Conservation (phyloP, 2,888 invertebrate genomes). For the Adelognathus sp. region DNA sequence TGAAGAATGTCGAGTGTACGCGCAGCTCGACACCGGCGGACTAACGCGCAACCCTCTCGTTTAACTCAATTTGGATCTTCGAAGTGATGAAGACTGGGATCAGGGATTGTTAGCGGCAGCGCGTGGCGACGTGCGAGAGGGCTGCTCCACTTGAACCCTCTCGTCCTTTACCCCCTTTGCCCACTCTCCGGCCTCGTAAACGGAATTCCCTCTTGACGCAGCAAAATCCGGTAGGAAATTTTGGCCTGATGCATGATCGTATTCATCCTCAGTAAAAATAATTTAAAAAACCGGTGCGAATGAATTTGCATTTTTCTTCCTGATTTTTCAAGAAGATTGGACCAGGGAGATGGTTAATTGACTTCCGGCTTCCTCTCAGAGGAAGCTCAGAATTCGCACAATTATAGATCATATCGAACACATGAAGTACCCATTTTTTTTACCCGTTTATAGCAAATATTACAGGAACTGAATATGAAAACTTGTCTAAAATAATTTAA, state of each 20-base stretch:
- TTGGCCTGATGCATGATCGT: constrained; percentile 6
- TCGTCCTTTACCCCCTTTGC: background rate
- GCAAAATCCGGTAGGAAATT: constrained; percentile 22
- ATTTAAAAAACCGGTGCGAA: background rate
- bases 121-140: constrained; percentile 7
- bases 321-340: too few species aligned
- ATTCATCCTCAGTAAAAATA: constrained; percentile 12
- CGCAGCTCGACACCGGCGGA: background rate
- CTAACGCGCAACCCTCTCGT: constrained; percentile 31
- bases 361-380: too few species aligned
- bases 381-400: too few species aligned
- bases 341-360: too few species aligned
- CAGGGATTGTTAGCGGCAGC: constrained; percentile 10
- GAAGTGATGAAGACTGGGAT: constrained; percentile 7
- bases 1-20: constrained; percentile 21
- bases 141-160: background rate
- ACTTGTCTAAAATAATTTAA: too few species aligned
- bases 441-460: too few species aligned
- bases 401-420: too few species aligned
- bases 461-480: too few species aligned
- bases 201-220: background rate
- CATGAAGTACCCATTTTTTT: too few species aligned
- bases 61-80: constrained; percentile 44
- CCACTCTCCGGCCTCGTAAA: background rate
- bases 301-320: background rate